Conservation (phyloP, 2,797 vertebrate species). For the Thunnus albacares region DNA sequence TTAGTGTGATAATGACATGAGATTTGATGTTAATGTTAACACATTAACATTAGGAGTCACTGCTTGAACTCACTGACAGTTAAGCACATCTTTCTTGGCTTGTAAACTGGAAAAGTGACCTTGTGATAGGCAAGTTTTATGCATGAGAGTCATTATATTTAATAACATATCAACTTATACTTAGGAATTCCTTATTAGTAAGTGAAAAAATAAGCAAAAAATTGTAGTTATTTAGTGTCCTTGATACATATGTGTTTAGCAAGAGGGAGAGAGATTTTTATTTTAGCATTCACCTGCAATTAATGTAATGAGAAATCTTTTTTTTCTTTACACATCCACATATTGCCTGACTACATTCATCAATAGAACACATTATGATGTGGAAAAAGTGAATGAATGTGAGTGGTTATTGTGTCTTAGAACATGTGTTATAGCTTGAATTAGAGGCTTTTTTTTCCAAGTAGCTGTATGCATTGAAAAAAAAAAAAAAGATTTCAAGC, state of each 20-base stretch:
- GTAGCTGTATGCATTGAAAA: constrained; percentile 59
- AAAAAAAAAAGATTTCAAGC: constrained; percentile 70
- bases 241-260: neutral
- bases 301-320: neutral
- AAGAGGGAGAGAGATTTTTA: neutral
- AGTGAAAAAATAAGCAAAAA: constrained; percentile 8
- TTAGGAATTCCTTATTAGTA: constrained; percentile 2
- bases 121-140: constrained; percentile 11
- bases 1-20: neutral
- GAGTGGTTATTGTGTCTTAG: constrained; percentile 26
- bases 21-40: neutral
- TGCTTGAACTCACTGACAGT: neutral
- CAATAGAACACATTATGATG: neutral
- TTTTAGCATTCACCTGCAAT: constrained; percentile 8
- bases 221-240: neutral
- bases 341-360: constrained; percentile 11
- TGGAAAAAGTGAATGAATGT: constrained; percentile 4
- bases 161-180: constrained; percentile 11
- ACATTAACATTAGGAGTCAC: neutral
- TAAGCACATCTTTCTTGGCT: constrained; percentile 1
- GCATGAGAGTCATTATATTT: neutral
- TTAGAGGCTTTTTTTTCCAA: constrained; percentile 37
- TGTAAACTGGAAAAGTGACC: constrained; percentile 5
- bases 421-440: constrained; percentile 19
- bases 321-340: constrained; percentile 1